Percentiles rank a stretch among this genome's conserved stretches.
phyloP scores from a whole-genome alignment of 1,140 invertebrate genomes.

The Calephelis virginiensis region DNA sequence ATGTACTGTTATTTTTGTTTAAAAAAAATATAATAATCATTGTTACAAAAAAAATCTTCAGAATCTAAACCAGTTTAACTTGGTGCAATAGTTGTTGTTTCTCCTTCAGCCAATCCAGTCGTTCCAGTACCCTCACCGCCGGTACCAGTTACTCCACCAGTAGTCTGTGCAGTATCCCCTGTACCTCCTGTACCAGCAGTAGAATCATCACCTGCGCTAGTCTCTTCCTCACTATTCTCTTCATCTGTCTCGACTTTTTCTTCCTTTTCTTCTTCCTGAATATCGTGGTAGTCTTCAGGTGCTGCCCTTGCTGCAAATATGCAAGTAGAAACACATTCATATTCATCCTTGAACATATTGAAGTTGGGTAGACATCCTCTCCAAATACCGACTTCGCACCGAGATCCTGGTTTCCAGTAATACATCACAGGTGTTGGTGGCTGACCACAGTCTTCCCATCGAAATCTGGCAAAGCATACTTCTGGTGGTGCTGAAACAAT shows the following conservation, averaged over 20 bases:
- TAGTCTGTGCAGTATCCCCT: neutral
- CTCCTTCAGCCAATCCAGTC: too few species aligned
- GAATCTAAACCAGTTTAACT: too few species aligned
- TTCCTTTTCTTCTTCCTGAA: conserved; percentile 23
- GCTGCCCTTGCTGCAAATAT: conserved; percentile 48
- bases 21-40: too few species aligned
- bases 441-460: conserved; percentile 58
- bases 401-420: conserved; percentile 63
- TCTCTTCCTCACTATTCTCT: conserved; percentile 4
- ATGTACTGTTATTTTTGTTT: too few species aligned
- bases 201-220: neutral
- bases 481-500: conserved; percentile 52
- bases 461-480: conserved; percentile 53
- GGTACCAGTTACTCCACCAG: neutral
- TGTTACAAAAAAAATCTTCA: too few species aligned
- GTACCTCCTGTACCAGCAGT: conserved; percentile 14
- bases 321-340: conserved; percentile 62
- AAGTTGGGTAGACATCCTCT: conserved; percentile 59
- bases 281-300: conserved; percentile 39
- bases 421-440: conserved; percentile 50
- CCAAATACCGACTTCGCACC: conserved; percentile 64
- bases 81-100: too few species aligned
- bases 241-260: conserved; percentile 16
- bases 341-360: conserved; percentile 66
- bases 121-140: too few species aligned